Conservation (phyloP, 1,140 invertebrate species). For the Anoplophora glabripennis region DNA sequence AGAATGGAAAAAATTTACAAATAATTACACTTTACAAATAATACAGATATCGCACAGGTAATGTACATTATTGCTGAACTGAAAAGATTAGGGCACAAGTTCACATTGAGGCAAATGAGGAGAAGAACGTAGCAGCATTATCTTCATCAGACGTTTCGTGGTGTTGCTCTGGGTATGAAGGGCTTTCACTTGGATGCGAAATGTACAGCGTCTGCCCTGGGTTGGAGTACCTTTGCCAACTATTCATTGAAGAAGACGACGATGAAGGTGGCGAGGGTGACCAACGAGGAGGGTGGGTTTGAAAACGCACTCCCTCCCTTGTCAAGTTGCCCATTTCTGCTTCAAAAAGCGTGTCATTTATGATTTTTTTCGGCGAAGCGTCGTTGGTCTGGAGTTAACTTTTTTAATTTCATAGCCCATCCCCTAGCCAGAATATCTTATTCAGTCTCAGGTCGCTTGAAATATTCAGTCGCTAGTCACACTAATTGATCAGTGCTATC, state of each 20-base stretch:
- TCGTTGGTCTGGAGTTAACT: neutral
- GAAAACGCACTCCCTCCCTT: neutral
- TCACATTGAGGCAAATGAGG: no score
- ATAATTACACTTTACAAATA: neutral
- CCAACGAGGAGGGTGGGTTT: no score
- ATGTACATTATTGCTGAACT: no score
- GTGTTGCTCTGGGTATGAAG: neutral
- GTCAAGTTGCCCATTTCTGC: neutral
- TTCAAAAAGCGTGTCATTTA: neutral
- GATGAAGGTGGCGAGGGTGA: neutral
- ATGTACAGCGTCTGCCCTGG: neutral
- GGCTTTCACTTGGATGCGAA: neutral
- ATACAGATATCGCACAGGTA: no score
- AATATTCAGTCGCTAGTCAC: constrained; percentile 16
- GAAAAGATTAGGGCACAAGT: no score
- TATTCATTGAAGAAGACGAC: neutral
- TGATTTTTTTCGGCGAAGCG: neutral
- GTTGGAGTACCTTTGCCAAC: neutral
- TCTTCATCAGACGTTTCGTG: neutral
- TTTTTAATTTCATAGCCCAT: neutral
- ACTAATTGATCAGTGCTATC: constrained; percentile 18
- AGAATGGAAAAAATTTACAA: neutral
- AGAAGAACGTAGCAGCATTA: no score
- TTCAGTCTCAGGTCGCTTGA: constrained; percentile 3
- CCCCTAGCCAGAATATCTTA: neutral